Percentiles rank a stretch among this genome's conserved stretches.
Conservation (phyloP, 2,888 invertebrate species). For the Neoascia interrupta region DNA sequence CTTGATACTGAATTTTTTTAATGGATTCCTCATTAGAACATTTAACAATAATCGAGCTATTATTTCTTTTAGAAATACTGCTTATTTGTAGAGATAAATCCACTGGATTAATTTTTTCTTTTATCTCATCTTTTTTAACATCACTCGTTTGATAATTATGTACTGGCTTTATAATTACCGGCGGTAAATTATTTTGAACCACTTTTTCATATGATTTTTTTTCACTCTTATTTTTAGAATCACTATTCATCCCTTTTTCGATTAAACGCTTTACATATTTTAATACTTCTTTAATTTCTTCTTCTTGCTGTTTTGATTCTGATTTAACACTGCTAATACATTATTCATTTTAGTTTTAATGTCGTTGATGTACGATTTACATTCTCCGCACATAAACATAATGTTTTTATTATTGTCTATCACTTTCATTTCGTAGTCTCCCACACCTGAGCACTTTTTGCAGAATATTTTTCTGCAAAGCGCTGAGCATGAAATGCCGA, state of each 20-base stretch:
- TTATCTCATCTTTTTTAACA: too few species aligned
- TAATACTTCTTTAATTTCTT: not conserved
- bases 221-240: too few species aligned
- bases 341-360: not conserved
- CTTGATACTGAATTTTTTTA: slow-evolving; percentile 23
- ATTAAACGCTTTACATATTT: not conserved
- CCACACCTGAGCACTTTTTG: not conserved
- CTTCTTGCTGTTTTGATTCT: not conserved
- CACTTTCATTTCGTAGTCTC: not conserved
- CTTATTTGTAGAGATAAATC: too few species aligned
- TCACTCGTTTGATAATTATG: too few species aligned
- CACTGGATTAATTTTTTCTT: too few species aligned
- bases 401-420: not conserved
- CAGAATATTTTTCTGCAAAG: too few species aligned
- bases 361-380: not conserved
- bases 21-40: slow-evolving; percentile 19
- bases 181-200: too few species aligned
- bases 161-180: too few species aligned
- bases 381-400: not conserved
- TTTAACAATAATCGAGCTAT: not conserved
- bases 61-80: slow-evolving; percentile 16
- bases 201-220: too few species aligned
- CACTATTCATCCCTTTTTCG: not conserved
- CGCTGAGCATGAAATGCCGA: not conserved
- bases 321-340: not conserved